These are phyloP conservation scores for Esperia sulphurella DNA, from an alignment of 2,888 invertebrate species.

Conservation along the genomic window DNA sequence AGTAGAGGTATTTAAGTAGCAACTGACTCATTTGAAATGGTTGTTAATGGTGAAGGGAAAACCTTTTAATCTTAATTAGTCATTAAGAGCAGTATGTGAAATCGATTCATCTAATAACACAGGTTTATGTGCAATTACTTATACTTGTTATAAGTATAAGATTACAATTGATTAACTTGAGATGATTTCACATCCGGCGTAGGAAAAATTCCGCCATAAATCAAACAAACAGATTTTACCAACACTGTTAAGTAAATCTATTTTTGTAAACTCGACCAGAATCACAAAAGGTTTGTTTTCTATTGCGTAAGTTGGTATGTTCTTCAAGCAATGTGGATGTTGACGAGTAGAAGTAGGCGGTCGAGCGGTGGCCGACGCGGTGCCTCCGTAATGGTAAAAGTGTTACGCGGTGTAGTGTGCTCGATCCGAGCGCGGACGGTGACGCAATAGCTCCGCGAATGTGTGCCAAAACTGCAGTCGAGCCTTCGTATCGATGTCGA, in stretches of 20 bases:
- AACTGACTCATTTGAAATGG: not conserved
- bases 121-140: slow-evolving; percentile 11
- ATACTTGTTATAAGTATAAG: no score
- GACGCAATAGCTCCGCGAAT: slow-evolving; percentile 64
- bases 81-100: slow-evolving; percentile 8
- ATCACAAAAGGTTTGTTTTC: slow-evolving; percentile 60
- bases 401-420: slow-evolving; percentile 63
- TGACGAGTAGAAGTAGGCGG: slow-evolving; percentile 53
- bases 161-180: slow-evolving; percentile 2
- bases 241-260: slow-evolving; percentile 48
- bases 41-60: slow-evolving; percentile 1
- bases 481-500: slow-evolving; percentile 40
- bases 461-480: slow-evolving; percentile 74
- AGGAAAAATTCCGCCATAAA: no score
- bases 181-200: no score
- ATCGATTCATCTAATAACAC: slow-evolving; percentile 13
- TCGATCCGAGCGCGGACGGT: slow-evolving; percentile 51
- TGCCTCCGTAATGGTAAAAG: slow-evolving; percentile 63
- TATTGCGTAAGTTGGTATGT: slow-evolving; percentile 60
- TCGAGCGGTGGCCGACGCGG: slow-evolving; percentile 39
- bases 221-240: no score
- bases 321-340: slow-evolving; percentile 65
- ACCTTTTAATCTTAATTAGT: slow-evolving; percentile 4
- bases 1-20: not conserved
- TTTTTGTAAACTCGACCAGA: slow-evolving; percentile 47